Conservation (phyloP, 2,888 invertebrate genomes). For the Diarsia dahlii region DNA sequence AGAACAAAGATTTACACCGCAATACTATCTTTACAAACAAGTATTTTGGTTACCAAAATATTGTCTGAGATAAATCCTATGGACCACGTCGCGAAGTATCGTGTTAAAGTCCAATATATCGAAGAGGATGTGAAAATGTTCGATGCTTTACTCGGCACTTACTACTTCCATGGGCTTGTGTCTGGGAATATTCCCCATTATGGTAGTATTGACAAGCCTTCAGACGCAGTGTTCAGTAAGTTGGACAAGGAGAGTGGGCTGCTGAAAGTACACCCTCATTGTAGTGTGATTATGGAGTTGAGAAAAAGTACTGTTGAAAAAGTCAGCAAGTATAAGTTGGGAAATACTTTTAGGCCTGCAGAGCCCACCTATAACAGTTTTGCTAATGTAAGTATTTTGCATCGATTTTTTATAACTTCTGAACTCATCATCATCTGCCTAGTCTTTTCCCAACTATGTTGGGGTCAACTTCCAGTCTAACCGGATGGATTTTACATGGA, state of each 20-base stretch:
- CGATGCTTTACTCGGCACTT: slow-evolving; percentile 89
- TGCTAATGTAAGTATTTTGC: slow-evolving; percentile 84
- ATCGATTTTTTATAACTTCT: not conserved
- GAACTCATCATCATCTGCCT: not conserved
- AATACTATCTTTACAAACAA: slow-evolving; percentile 84
- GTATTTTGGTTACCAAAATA: slow-evolving; percentile 90
- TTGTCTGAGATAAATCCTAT: slow-evolving; percentile 93
- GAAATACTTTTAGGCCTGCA: slow-evolving; percentile 90
- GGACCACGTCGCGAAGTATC: slow-evolving; percentile 96
- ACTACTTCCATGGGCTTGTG: slow-evolving; percentile 88
- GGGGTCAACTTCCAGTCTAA: too few species aligned
- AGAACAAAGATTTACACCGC: slow-evolving; percentile 75
- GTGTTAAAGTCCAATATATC: slow-evolving; percentile 93
- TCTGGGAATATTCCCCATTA: slow-evolving; percentile 79
- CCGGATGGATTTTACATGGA: too few species aligned
- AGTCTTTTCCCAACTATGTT: too few species aligned
- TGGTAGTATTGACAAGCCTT: slow-evolving; percentile 76
- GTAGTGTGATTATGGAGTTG: slow-evolving; percentile 80
- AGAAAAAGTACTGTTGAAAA: slow-evolving; percentile 80
- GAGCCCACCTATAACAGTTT: slow-evolving; percentile 88
- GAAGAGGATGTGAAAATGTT: slow-evolving; percentile 93
- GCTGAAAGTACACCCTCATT: slow-evolving; percentile 87
- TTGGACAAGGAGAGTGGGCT: slow-evolving; percentile 67
- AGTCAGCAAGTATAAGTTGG: slow-evolving; percentile 87
- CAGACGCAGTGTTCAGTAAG: slow-evolving; percentile 71